A percentile compares a stretch with the other conserved stretches of the same genome.
phyloP scores from a whole-genome alignment of 2,888 invertebrate genomes.

The Buathra laborator region DNA sequence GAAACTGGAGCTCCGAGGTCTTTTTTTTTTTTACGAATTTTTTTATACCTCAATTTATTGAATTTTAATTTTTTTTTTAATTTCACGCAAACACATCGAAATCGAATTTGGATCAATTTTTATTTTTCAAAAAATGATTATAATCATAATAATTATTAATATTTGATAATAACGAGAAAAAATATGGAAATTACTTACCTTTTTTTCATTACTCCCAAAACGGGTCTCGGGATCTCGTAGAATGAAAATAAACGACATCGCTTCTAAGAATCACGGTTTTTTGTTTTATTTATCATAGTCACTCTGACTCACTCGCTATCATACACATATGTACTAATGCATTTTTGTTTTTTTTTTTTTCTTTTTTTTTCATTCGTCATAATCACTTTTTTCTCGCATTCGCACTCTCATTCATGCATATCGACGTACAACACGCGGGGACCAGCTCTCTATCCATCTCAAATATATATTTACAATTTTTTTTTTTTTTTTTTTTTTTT shows the following conservation, averaged over 20 bases:
- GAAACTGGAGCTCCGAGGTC: background rate
- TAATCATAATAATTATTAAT: background rate
- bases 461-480: slow-evolving; percentile 76
- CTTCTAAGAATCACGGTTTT: slow-evolving; percentile 64
- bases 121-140: background rate
- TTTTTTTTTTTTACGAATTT: no score
- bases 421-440: slow-evolving; percentile 61
- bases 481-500: slow-evolving; percentile 53
- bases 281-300: slow-evolving; percentile 62
- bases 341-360: slow-evolving; percentile 50
- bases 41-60: no score
- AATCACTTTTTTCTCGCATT: slow-evolving; percentile 22
- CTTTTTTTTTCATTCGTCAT: slow-evolving; percentile 57
- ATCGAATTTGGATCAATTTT: no score
- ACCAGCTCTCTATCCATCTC: slow-evolving; percentile 29
- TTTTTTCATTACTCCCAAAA: slow-evolving; percentile 64
- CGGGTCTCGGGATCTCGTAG: background rate
- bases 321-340: slow-evolving; percentile 60
- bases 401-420: slow-evolving; percentile 37
- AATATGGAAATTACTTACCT: slow-evolving; percentile 70
- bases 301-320: slow-evolving; percentile 45
- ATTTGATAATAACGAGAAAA: slow-evolving; percentile 47
- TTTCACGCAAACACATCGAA: no score
- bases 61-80: no score
- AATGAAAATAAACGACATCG: slow-evolving; percentile 16